These are phyloP conservation scores for Zelleria hepariella DNA, from an alignment of 2,888 invertebrate species.

Conservation along the genomic window DNA sequence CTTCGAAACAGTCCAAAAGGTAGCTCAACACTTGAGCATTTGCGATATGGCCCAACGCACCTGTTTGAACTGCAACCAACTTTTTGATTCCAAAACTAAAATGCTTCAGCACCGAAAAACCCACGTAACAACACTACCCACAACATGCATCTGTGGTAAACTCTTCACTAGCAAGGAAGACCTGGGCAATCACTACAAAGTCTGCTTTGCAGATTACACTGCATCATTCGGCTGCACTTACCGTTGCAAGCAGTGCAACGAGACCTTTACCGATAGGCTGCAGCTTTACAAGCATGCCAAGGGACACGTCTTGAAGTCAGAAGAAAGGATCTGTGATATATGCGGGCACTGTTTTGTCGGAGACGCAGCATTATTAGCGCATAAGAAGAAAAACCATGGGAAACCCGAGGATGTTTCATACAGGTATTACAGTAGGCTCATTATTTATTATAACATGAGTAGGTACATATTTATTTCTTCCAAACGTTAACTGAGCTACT, in stretches of 20 bases:
- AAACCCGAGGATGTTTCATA: constrained; percentile 30
- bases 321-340: constrained; percentile 45
- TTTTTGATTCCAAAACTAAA: constrained; percentile 54
- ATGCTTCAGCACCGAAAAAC: constrained; percentile 45
- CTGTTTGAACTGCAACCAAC: constrained; percentile 43
- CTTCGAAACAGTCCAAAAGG: constrained; percentile 38
- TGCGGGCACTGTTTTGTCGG: constrained; percentile 47
- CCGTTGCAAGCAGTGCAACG: constrained; percentile 53
- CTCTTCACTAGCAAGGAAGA: constrained; percentile 37
- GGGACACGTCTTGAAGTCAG: constrained; percentile 40
- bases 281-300: constrained; percentile 52
- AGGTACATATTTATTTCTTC: too few relatives aligned
- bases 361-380: constrained; percentile 36
- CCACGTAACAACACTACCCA: constrained; percentile 27
- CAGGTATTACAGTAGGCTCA: too few relatives aligned
- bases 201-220: constrained; percentile 39
- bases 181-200: constrained; percentile 39
- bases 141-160: constrained; percentile 45
- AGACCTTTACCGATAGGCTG: constrained; percentile 44
- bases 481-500: too few relatives aligned
- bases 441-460: too few relatives aligned
- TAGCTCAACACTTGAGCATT: constrained; percentile 48
- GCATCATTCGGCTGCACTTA: constrained; percentile 38
- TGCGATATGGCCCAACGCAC: constrained; percentile 51
- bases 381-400: constrained; percentile 42